Evolutionary conservation across 1,140 invertebrate genomes (phyloP), one percentile per base, ranked within the genome.

Genomic region (Lasaia peninsularis): DNA sequence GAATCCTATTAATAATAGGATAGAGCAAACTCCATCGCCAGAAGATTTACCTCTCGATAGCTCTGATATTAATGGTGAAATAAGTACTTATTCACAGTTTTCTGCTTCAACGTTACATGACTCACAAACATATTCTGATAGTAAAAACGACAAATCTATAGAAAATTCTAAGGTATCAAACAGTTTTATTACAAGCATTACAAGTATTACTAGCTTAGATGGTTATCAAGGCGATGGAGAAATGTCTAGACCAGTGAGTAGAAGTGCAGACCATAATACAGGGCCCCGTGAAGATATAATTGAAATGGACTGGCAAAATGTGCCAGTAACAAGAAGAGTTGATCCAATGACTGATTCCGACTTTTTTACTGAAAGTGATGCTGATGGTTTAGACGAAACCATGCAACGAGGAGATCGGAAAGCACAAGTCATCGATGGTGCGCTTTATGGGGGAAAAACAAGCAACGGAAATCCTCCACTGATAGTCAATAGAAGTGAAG

Each of bases 341-440:
- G 95, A 96, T 85, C 94, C 95, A 1, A 96, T 96, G 95, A 96
- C 95, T 0, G 95, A 96, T 83, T 96, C 95, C 0, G 95, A 96
- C 77, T 96, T 96, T 78, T 96, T 96, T 73, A 96, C 95, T 5
- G 95, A 96, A 87, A 95, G 94, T 68, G 95, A 96, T 86, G 94
- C 94, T 0, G 95, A 96, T 77, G 93, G 92, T 1, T 92, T 94
- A 78, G 94, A 96, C 60, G 94, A 96, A 18, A 89, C 93, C 80
- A 85, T 93, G 75, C 65, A 91, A 60, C 85, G 91, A 54, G 93
- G 94, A 2, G 94, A 96, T 75, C 89, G 94, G 12, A 86, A 89
- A 55, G 94, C 94, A 11, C 94, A 95, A 81, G 94, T 96, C 4
- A 96, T 96, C 34, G 95, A 96, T 80, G 95, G 95, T 1, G 95